Base-by-base conservation (phyloP, 2,797 vertebrate species). In the Glyptemys insculpta region DNA sequence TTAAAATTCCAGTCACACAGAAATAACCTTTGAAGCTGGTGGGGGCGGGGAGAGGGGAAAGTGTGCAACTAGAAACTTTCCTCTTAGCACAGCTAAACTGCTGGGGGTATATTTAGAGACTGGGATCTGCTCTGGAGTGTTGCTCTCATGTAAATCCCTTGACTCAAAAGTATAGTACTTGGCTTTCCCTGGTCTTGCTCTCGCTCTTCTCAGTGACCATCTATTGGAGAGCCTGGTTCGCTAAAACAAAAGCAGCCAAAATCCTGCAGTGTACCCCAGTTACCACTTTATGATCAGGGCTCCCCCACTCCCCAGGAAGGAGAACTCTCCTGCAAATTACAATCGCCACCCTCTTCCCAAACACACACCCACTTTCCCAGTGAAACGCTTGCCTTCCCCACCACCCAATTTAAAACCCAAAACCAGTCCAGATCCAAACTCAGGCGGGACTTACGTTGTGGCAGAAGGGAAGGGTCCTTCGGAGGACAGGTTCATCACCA, bases 401-500 rank as follows among this genome's bases (percentile, higher is more conserved):
- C 74, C 79, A 47, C 85, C 65, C 41, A 7, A 57, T 56, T 62
- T 12, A 79, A 50, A 41, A 59, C 4, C 29, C 50, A 65, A 34
- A 76, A 37, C 79, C 12, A 50, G 78, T 59, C 91, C 78, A 10
- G 80, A 81, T 8, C 68, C 79, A 6, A 37, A 92, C 78, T 1
- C 81, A 18, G n/a, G 56, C 34, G 68, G 37, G 98, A 99, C 99
- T 99, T 98, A 99, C 99, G 99, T 99, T 98, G 98, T 98, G 95
- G 99, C 98, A 15, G 99, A 98, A 31, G 99, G 99, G 93, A 99
- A 99, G 94, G 98, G 98, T 96, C 99, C 99, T 96, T 99, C 99
- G 52, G 99, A 98, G 91, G 98, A 98, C 88, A 94, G 95, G 96
- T 95, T 96, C 82, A 98, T 97, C 94, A 98, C 98, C 95, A 97